Evolutionary conservation across 2,888 invertebrate species (phyloP).

Genomic region (Drosophila anomalata): DNA sequence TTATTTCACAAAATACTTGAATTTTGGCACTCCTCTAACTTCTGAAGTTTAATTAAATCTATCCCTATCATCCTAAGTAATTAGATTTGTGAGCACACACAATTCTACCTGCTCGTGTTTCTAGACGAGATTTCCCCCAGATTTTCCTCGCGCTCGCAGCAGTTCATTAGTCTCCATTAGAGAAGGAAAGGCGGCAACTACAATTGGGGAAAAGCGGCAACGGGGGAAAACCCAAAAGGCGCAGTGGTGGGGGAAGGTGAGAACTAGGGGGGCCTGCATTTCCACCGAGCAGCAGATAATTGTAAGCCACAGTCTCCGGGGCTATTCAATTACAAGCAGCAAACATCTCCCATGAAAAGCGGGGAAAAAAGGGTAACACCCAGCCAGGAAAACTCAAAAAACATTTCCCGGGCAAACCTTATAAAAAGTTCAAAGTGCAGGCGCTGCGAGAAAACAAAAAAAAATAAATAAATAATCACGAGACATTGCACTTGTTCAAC

Average conservation of each 20-base stretch:
- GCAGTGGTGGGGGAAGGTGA: slow-evolving; percentile 5
- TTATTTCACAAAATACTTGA: too few species aligned
- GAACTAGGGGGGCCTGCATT: slow-evolving; percentile 25
- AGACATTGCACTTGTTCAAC: slow-evolving; percentile 54
- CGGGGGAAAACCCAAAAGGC: not conserved
- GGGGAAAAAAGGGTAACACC: slow-evolving; percentile 58
- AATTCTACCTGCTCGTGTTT: slow-evolving; percentile 49
- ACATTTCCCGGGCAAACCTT: slow-evolving; percentile 35
- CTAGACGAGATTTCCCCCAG: not conserved
- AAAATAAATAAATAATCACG: slow-evolving; percentile 16
- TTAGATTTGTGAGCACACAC: slow-evolving; percentile 45
- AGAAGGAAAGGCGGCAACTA: slow-evolving; percentile 61
- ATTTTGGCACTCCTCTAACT: not conserved
- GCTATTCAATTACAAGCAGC: slow-evolving; percentile 56
- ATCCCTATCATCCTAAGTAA: slow-evolving; percentile 47
- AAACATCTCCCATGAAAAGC: slow-evolving; percentile 43
- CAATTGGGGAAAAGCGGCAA: slow-evolving; percentile 46
- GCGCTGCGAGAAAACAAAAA: slow-evolving; percentile 2
- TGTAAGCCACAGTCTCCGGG: slow-evolving; percentile 28
- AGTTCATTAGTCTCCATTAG: slow-evolving; percentile 72
- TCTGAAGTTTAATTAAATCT: slow-evolving; percentile 1
- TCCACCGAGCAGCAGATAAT: slow-evolving; percentile 26
- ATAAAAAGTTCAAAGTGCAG: slow-evolving; percentile 66
- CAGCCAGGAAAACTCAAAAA: slow-evolving; percentile 18
- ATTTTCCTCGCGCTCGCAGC: slow-evolving; percentile 31